Evolutionary conservation across 64 coral and sea anemone species (phyloP), one percentile per base, ranked within the genome.

Genomic region (Montipora sp.): DNA sequence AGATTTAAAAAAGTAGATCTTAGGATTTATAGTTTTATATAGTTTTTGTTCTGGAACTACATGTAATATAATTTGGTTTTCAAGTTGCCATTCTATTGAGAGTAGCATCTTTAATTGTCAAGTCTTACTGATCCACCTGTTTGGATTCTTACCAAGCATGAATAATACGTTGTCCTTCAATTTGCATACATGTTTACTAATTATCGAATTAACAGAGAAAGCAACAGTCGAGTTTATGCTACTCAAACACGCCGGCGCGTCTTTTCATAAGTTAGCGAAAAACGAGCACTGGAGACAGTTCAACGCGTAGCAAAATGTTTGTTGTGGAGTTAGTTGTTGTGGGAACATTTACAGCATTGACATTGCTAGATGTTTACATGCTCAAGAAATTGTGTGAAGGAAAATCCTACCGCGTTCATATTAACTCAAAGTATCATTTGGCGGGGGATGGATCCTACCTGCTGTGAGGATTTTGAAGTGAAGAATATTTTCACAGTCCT

Each of bases 321-420:
- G 72, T 89, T 1, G 91, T 93, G 16, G 91, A 93, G 14, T 8
- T 93, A 46, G 73, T 93, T 1, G 91, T 86, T 15, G 9, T 93
- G 7, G 91, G 91, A 73, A 93, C 84, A 0, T 80, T 93, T 43
- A 77, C 73, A 44, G 50, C 77, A 14, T 27, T 93, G 15, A 88
- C 83, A 1, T 5, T 81, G 1, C 59, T 93, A 4, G 82, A 93
- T 80, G 75, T 87, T 14, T 88, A 93, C n/a, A 93, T 93, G 83
- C n/a, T 93, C 7, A 87, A 59, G 73, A 93, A 86, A 80, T 46
- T 93, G n/a, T 88, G 87, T 8, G 72, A 89, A 51, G 87, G 87
- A 36, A 89, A 89, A 77, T 48, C 49, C 3, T 61, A 85, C 63
- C 82, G 82, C 47, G 82, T 85, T 8, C 82, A 85, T 85, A 27